A percentile compares a stretch with the other conserved stretches of the same genome.
Conservation (phyloP, 30 jellyfish, hydroid and myxozoan species). For the Aurelia sp. region DNA sequence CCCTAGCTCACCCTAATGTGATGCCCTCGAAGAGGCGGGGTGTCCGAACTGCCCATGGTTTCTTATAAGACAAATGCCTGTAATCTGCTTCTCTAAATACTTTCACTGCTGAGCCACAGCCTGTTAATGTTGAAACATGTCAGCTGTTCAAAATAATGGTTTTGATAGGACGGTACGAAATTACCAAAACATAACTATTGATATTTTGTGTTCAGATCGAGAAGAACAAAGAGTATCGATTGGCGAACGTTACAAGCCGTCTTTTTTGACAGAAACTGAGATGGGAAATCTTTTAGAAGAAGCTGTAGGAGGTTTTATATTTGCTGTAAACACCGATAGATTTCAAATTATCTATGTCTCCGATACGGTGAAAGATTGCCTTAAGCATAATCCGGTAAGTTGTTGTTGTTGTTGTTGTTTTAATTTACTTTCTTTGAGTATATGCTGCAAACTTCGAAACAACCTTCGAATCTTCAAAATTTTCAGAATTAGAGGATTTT, state of each 20-base stretch:
- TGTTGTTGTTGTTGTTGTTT: not conserved
- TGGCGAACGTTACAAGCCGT: conserved; percentile 49
- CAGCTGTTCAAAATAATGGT: no score
- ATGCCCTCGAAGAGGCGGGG: no score
- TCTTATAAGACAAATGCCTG: no score
- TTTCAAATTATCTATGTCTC: conserved; percentile 61
- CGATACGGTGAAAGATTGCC: conserved; percentile 22
- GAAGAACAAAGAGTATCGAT: conserved; percentile 26
- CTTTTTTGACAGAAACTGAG: conserved; percentile 41
- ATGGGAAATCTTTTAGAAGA: conserved; percentile 49
- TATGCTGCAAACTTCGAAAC: no score
- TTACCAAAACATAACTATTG: not conserved
- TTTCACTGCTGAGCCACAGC: no score
- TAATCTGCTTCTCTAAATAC: no score
- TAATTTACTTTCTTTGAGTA: no score
- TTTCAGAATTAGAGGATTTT: not conserved
- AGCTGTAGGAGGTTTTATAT: conserved; percentile 56
- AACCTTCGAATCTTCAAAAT: not conserved
- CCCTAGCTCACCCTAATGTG: no score
- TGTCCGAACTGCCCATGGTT: no score
- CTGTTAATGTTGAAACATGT: no score
- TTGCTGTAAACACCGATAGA: conserved; percentile 60
- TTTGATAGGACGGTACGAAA: no score
- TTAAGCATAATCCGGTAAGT: conserved; percentile 45
- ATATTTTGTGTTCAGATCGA: conserved; percentile 24